Evolutionary conservation across 2,797 vertebrate species (phyloP), one percentile per base, ranked within the genome.

Genomic region (Nannoperca obscura): DNA sequence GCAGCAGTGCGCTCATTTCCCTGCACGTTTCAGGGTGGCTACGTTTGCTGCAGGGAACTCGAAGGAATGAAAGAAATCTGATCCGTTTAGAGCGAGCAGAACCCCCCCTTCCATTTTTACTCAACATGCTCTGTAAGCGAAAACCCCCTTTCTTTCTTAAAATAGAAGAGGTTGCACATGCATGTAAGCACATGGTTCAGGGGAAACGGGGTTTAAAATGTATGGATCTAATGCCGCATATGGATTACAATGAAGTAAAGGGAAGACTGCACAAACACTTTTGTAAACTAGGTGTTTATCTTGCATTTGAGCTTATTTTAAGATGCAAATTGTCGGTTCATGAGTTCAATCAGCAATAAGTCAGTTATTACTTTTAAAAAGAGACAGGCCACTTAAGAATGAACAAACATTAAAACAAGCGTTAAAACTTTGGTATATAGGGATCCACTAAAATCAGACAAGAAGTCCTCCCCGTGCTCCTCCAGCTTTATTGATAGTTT

Each of bases 401-500:
- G 1, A 27, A 19, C 2, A 1, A 47, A 36, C 11, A 24, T 11
- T 2, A n/a, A 54, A 49, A 46, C 14, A 12, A 7, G 6, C 24
- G 11, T 14, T 13, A 3, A 40, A 47, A 38, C 14, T 12, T 6
- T 14, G 12, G 12, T 19, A 7, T 27, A 22, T 9, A 5, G 8
- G 11, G 1, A 42, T 15, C 2, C 14, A 74, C n/a, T 40, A 0
- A 79, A 88, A 76, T 53, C 42, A 88, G 42, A 94, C 93, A 90
- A 91, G 93, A 92, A 85, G 90, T 96, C 93, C 90, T 97, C 97
- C 96, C 96, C 97, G 97, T 99, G 97, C 98, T 98, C 97, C 97
- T 99, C 97, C 97, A 98, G 96, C 96, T 99, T 99, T 99, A 99
- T 99, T 99, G 98, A 98, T 97, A 98, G 97, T 98, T 99, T 99